These are phyloP conservation scores for Phrixothrix hirtus DNA, from an alignment of 2,888 invertebrate genomes.

Conservation along the genomic window DNA sequence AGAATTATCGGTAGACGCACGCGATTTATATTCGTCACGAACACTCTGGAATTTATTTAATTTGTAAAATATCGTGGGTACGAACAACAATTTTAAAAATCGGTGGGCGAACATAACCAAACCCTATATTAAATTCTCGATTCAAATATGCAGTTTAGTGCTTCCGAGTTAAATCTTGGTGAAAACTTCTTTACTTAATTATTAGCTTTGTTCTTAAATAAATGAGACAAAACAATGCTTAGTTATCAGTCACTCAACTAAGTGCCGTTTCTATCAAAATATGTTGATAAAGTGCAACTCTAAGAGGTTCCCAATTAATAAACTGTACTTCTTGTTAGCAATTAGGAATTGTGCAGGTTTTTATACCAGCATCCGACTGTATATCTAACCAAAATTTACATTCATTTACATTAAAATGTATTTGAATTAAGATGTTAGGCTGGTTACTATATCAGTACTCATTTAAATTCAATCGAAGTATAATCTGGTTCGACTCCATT, in stretches of 20 bases:
- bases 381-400: slow-evolving; percentile 51
- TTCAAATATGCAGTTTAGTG: slow-evolving; percentile 19
- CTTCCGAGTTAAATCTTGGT: too few relatives aligned
- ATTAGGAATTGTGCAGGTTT: slow-evolving; percentile 49
- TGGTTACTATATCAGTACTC: slow-evolving; percentile 39
- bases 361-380: slow-evolving; percentile 43
- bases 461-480: slow-evolving; percentile 46
- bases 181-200: too few relatives aligned
- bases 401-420: slow-evolving; percentile 50
- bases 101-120: slow-evolving; percentile 34
- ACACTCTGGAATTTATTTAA: slow-evolving; percentile 41
- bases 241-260: too few relatives aligned
- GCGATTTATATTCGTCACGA: slow-evolving; percentile 50
- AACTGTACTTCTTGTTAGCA: slow-evolving; percentile 40
- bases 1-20: slow-evolving; percentile 48
- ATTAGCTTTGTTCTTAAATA: too few relatives aligned
- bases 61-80: slow-evolving; percentile 43
- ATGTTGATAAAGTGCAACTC: slow-evolving; percentile 22
- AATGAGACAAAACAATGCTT: too few relatives aligned
- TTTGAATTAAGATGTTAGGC: slow-evolving; percentile 45
- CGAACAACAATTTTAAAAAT: slow-evolving; percentile 25
- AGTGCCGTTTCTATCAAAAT: slow-evolving; percentile 1
- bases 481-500: slow-evolving; percentile 28
- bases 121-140: slow-evolving; percentile 32
- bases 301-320: slow-evolving; percentile 35